Evolutionary conservation across 2,113 vertebrate genomes (phyloP).

Genomic region (Hypomesus transpacificus): DNA sequence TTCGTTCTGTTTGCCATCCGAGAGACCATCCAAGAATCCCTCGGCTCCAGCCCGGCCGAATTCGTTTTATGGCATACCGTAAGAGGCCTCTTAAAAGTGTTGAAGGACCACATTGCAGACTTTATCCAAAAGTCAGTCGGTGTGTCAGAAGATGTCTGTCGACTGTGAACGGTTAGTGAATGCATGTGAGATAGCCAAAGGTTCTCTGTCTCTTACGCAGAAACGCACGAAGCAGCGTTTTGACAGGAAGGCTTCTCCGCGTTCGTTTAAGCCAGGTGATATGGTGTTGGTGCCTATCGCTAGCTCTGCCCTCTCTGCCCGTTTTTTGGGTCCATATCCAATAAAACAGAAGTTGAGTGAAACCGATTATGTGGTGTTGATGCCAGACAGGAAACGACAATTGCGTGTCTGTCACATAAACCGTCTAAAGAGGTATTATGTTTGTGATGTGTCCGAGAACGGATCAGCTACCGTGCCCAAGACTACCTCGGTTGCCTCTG

Average conservation of each 20-base stretch:
- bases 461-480: too few relatives aligned
- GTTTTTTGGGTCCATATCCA: conserved; percentile 5
- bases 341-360: neutral
- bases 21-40: neutral
- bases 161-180: neutral
- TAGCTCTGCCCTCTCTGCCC: neutral
- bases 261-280: too few relatives aligned
- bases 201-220: too few relatives aligned
- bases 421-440: too few relatives aligned
- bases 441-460: too few relatives aligned
- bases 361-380: neutral
- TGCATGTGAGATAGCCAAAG: neutral
- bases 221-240: too few relatives aligned
- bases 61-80: neutral
- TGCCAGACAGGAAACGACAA: neutral
- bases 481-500: too few relatives aligned
- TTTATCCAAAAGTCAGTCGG: neutral
- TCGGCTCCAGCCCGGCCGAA: neutral
- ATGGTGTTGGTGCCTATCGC: neutral
- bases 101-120: too few relatives aligned
- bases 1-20: too few relatives aligned
- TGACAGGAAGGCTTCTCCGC: too few relatives aligned
- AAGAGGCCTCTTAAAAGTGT: neutral
- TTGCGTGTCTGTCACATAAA: too few relatives aligned
- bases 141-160: neutral